Percentiles rank a stretch among this genome's conserved stretches.
Conservation (phyloP, 2,797 vertebrate genomes). For the Geotrypetes seraphini region DNA sequence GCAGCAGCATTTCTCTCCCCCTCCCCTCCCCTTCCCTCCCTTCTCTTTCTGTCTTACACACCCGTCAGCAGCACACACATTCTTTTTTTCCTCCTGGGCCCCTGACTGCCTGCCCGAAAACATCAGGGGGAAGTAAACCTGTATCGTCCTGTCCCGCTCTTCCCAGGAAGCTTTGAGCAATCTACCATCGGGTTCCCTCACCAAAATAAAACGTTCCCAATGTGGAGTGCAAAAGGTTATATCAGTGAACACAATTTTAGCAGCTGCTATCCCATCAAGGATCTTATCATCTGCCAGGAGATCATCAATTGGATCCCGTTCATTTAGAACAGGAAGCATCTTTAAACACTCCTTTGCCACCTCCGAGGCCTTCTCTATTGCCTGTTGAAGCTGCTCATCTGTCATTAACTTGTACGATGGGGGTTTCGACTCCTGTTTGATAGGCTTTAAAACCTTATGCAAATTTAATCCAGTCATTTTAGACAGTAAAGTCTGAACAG, state of each 20-base stretch:
- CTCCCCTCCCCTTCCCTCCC: no score
- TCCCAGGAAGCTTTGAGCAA: constrained; percentile 90
- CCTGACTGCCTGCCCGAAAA: no score
- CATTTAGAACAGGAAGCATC: constrained; percentile 77
- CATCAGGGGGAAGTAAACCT: constrained; percentile 93
- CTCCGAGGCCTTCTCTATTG: constrained; percentile 49
- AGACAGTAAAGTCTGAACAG: constrained; percentile 73
- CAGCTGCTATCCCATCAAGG: constrained; percentile 72
- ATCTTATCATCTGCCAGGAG: constrained; percentile 75
- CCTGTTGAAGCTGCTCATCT: constrained; percentile 75
- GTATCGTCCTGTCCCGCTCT: constrained; percentile 85
- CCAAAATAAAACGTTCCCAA: constrained; percentile 89
- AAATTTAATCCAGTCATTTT: constrained; percentile 80
- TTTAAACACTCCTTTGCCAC: constrained; percentile 61
- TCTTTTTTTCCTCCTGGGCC: no score
- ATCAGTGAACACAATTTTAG: constrained; percentile 86
- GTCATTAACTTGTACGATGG: constrained; percentile 86
- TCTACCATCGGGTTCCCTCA: constrained; percentile 74
- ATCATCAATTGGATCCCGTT: constrained; percentile 74
- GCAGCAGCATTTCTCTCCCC: no score
- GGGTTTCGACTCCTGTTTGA: constrained; percentile 65
- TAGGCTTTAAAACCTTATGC: constrained; percentile 72
- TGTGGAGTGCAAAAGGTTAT: constrained; percentile 74
- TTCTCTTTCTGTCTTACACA: no score
- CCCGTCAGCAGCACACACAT: no score